phyloP scores from a whole-genome alignment of 1,140 invertebrate species.

The Grapholita molesta region DNA sequence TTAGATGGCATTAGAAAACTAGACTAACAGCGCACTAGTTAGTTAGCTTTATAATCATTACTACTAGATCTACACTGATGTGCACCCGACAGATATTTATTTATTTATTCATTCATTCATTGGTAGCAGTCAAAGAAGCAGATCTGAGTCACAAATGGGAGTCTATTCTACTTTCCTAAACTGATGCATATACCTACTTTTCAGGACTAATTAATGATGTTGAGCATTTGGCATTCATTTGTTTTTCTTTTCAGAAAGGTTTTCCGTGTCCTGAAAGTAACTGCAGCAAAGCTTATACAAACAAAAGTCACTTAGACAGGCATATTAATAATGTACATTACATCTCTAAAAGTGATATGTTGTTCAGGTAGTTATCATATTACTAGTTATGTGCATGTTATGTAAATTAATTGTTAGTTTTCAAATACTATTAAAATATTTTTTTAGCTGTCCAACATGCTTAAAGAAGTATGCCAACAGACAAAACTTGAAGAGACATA shows the following conservation, averaged over 20 bases:
- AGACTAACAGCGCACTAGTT: no score
- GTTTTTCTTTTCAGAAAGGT: slow-evolving; percentile 56
- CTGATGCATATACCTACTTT: no score
- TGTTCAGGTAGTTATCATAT: slow-evolving; percentile 52
- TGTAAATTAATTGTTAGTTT: slow-evolving; percentile 2
- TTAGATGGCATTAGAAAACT: no score
- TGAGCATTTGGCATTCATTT: neutral
- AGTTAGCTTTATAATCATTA: no score
- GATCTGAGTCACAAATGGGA: no score
- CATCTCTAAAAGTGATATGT: slow-evolving; percentile 30
- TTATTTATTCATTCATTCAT: no score
- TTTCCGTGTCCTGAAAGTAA: slow-evolving; percentile 58
- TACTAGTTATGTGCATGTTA: slow-evolving; percentile 19
- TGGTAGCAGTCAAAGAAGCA: no score
- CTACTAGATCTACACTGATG: no score
- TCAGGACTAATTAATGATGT: no score
- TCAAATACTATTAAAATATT: slow-evolving; percentile 15
- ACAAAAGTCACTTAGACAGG: slow-evolving; percentile 70
- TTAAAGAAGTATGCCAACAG: slow-evolving; percentile 57
- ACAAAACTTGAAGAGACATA: slow-evolving; percentile 65
- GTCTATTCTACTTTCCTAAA: no score
- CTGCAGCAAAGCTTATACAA: slow-evolving; percentile 74
- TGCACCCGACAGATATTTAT: no score
- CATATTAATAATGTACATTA: slow-evolving; percentile 62
- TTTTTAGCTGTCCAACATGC: slow-evolving; percentile 60